Evolutionary conservation across 2,888 invertebrate genomes (phyloP), one percentile per base, ranked within the genome.

Genomic region (Aphodius sticticus): DNA sequence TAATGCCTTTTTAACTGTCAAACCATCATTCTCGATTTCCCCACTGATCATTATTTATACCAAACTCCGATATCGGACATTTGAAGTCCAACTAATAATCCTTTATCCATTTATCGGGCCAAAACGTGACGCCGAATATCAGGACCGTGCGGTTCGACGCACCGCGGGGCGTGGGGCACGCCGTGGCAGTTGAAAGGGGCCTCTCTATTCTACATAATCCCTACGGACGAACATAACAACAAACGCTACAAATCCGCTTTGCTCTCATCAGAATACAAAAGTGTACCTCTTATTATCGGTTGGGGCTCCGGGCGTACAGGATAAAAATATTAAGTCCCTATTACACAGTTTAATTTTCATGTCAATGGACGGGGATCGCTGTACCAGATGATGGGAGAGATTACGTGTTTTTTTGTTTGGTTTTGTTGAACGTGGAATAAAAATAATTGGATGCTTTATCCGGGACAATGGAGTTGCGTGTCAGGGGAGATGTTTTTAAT

Each of bases 191-290:
- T 26, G 1, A 26, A 26, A 26, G 26, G 26, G 26, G 26, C 26
- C 26, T 53, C 53, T 53, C 9, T 53, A 53, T 7, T 53, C 53
- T 12, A 53, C 53, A 53, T 53, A 53, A 53, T 53, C 53, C 53
- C 53, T 12, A 53, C 12, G 53, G 53, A 53, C 53, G 6, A 53
- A 12, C 9, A 53, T 53, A 53, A 53, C 53, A 53, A 53, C 53
- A 53, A 53, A 53, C 53, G 53, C 9, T 53, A 53, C 53, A 53
- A 53, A 53, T 53, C 53, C 53, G 53, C 53, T 53, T 53, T 53
- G 53, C 53, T 53, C 53, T 53, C 53, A 53, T 53, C 53, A 53
- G 53, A 53, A 53, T 53, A 53, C 53, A 53, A 53, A 53, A 53
- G 53, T 53, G 53, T 53, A 53, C 53, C 53, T 53, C 53, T 53